Evolutionary conservation across 2,888 invertebrate genomes (phyloP).

Genomic region (Thecophora atra): DNA sequence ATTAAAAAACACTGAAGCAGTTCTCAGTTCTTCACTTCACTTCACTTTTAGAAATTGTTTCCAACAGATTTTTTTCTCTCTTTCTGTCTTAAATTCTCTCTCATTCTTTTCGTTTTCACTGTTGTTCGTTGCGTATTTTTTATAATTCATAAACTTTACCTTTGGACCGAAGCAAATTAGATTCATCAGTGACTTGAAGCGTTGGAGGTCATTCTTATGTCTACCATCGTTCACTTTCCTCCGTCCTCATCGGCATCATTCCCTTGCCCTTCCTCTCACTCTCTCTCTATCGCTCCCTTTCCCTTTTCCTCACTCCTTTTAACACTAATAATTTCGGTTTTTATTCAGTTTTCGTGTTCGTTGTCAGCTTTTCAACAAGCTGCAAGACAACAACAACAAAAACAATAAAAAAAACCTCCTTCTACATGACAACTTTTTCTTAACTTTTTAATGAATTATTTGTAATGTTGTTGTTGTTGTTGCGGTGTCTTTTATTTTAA

Average conservation of each 20-base stretch:
- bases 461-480: constrained; percentile 9
- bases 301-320: not conserved
- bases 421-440: not conserved
- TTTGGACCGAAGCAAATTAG: constrained; percentile 21
- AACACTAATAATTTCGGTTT: not conserved
- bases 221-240: not conserved
- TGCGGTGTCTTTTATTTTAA: not conserved
- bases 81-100: not conserved
- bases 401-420: not conserved
- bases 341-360: too few relatives aligned
- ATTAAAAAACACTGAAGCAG: too few relatives aligned
- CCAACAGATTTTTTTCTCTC: not conserved
- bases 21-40: too few relatives aligned
- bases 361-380: not conserved
- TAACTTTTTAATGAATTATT: constrained; percentile 7
- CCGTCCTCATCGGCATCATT: too few relatives aligned
- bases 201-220: constrained; percentile 8
- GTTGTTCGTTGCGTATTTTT: not conserved
- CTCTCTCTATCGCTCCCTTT: not conserved
- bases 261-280: too few relatives aligned
- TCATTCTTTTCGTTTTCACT: not conserved
- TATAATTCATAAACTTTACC: constrained; percentile 22
- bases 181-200: constrained; percentile 31
- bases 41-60: too few relatives aligned
- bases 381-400: not conserved